Evolutionary conservation across 1,140 invertebrate species (phyloP), one percentile per base, ranked within the genome.

Genomic region (Habropoda laboriosa): DNA sequence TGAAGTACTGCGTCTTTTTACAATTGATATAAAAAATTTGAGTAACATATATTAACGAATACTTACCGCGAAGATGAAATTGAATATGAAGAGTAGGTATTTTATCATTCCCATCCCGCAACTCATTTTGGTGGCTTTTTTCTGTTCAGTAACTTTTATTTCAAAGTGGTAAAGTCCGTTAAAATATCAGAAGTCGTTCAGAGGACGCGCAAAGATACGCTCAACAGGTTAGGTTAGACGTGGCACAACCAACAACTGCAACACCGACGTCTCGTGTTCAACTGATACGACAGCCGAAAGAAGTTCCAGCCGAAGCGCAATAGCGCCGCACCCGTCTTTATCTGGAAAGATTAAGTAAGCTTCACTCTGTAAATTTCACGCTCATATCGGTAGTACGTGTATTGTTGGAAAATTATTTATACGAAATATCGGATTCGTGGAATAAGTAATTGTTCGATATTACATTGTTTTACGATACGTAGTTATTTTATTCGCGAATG

Each of bases 41-140:
- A 21, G 7, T 30, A 27, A 12, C 3, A 5, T 53, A 6, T 0
- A 61, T 60, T 5, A 32, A 42, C 7, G 18, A 27, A 27, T 12
- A 91, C 96, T 97, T 91, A 97, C 97, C 94, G 96, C 96, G 93
- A 98, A 97, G 85, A 97, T 94, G 71, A 97, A 95, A 89, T 97
- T 97, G 81, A 97, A 96, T 78, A 96, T 94, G 84, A 97, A 95
- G 51, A 98, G 94, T 92, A 98, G 95, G 86, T 96, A 97, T 91
- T 97, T 98, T 66, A 97, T 94, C 88, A 95, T 95, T 87, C 94
- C 94, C 94, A 96, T 96, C 88, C 96, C 96, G 63, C 96, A 94
- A 92, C 96, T 94, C 87, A 96, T 92, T 73, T 87, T 90, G 61
- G 84, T 89, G 24, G 89, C n/a, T 24, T 77, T 88, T 91, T 92